A percentile compares a stretch with the other conserved stretches of the same genome.
These are phyloP conservation scores for Myotis findleyi DNA, from an alignment of 2,797 vertebrate species.

Conservation along the genomic window DNA sequence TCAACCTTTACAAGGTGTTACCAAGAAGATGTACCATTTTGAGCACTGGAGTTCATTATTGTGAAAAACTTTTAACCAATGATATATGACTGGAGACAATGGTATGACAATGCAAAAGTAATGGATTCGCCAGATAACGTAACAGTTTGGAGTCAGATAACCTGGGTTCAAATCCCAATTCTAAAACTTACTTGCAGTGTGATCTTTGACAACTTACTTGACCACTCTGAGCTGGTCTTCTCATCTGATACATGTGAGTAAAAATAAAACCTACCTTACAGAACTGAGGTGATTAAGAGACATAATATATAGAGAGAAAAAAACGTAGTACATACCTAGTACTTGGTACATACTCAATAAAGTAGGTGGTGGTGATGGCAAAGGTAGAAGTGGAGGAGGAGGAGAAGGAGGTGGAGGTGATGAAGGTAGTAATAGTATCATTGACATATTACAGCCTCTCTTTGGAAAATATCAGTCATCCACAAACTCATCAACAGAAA, in stretches of 20 bases:
- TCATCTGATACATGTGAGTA: background rate
- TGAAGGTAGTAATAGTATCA: background rate
- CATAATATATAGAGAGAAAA: background rate
- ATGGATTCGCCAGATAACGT: no score
- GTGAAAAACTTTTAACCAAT: background rate
- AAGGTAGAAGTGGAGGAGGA: no score
- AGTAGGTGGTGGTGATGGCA: background rate
- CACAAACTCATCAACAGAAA: background rate
- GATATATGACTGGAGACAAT: background rate
- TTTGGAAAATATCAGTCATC: background rate
- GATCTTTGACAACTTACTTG: background rate
- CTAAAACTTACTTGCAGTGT: background rate
- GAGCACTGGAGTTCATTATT: background rate
- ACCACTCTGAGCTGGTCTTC: background rate
- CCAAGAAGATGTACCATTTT: background rate
- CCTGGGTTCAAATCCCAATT: background rate
- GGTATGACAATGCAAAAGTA: background rate
- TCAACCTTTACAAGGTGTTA: background rate
- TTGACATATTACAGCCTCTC: background rate
- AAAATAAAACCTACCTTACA: slow-evolving; percentile 29
- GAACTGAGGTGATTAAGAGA: background rate
- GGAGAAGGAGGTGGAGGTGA: background rate
- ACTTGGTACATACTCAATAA: background rate
- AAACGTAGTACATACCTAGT: background rate
- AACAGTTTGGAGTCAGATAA: background rate